phyloP scores from a whole-genome alignment of 1,140 invertebrate genomes.

The Ips nitidus region DNA sequence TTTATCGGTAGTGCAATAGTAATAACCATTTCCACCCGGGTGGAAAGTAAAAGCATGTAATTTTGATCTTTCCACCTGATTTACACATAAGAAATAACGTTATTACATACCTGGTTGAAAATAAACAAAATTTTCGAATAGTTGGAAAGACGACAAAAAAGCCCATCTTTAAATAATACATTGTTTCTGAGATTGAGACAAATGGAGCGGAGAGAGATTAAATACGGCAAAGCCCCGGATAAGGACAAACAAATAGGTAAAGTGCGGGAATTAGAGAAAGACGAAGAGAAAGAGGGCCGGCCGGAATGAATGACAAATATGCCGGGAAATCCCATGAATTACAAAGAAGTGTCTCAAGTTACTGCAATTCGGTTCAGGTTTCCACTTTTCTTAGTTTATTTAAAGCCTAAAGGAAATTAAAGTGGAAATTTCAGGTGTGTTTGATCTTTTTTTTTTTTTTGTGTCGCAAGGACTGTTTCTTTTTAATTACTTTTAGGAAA shows the following conservation, averaged over 20 bases:
- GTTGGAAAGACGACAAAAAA: constrained; percentile 34
- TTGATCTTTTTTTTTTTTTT: constrained; percentile 31
- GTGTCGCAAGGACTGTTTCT: not conserved
- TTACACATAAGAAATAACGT: no score
- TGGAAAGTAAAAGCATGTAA: no score
- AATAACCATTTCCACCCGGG: no score
- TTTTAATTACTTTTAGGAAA: not conserved
- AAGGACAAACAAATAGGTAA: constrained; percentile 21
- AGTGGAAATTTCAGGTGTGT: constrained; percentile 48
- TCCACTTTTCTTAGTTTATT: constrained; percentile 42
- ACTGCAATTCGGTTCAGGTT: constrained; percentile 49
- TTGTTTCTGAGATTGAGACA: constrained; percentile 50
- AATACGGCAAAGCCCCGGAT: constrained; percentile 42
- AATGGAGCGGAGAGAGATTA: constrained; percentile 50
- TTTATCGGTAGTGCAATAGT: no score
- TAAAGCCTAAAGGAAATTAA: constrained; percentile 45
- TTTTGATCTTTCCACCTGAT: no score
- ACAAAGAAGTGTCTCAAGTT: constrained; percentile 51
- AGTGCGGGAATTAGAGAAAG: constrained; percentile 25
- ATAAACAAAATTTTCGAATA: constrained; percentile 42
- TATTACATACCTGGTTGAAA: no score
- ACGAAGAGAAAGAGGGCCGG: constrained; percentile 19
- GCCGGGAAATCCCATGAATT: constrained; percentile 52
- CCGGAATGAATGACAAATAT: constrained; percentile 52
- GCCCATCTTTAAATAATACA: constrained; percentile 50